Base-by-base conservation (phyloP, 2,888 invertebrate species). In the Rhingia rostrata region DNA sequence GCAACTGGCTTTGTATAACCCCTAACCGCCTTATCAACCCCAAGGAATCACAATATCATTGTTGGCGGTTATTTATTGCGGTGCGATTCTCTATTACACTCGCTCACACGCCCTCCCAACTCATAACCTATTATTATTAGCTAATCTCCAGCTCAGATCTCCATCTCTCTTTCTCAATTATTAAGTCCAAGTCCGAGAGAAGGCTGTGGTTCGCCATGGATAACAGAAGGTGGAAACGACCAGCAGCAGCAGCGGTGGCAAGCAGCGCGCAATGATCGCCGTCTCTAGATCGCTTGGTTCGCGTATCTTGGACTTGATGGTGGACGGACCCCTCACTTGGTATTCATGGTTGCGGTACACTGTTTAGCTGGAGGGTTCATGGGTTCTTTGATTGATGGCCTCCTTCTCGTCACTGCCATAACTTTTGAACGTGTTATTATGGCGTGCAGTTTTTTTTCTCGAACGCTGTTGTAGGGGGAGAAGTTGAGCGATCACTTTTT, bases 401-500 rank as follows among this genome's bases (percentile, higher is more conserved):
- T 73, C 79, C 83, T 83, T 83, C 83, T 83, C 83, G 83, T 83
- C 83, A 83, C 83, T 83, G 83, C 83, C 83, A 79, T 83, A 83
- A 83, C 78, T 83, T 66, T 78, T 61, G 39, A 83, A 74, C 79
- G 73, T 74, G 79, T 79, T 83, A 74, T 79, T 83, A 83, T 74
- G 79, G 73, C 63, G 66, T 51, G 69, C 32, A 35, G 43, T 54
- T 22, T 30, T 33, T 39, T 74, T 49, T 51, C 14, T 39, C 6
- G 22, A 35, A 4, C 12, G n/a, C n/a, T 33, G 33, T 4, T 45
- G 14, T n/a, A n/a, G 45, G n/a, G 47, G 49, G 61, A 30, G 61
- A 30, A 70, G 51, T 72, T 43, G 43, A 32, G 49, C 58, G 47
- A 56, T 56, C n/a, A 45, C 60, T 67, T 32, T 47, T 61, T 49